phyloP scores from a whole-genome alignment of 30 jellyfish, hydroid and myxozoan genomes.

The Hydractinia echinata region DNA sequence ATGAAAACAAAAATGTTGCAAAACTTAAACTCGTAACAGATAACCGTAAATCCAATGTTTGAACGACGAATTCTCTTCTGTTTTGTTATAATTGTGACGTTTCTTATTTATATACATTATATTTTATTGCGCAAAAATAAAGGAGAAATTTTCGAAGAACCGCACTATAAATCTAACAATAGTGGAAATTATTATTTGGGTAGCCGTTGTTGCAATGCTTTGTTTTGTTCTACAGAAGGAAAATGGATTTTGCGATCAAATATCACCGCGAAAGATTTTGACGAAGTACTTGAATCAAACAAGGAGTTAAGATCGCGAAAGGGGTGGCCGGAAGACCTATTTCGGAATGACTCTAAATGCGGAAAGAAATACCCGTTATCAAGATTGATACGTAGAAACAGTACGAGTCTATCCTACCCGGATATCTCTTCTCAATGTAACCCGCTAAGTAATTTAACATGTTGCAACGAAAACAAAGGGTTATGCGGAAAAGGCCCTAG shows the following conservation, averaged over 20 bases:
- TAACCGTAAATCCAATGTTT: no score
- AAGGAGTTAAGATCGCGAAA: constrained; percentile 68
- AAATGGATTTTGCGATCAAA: constrained; percentile 56
- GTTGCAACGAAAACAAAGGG: constrained; percentile 85
- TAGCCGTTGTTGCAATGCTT: constrained; percentile 19
- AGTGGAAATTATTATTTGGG: no score
- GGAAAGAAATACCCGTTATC: constrained; percentile 80
- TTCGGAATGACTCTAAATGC: constrained; percentile 73
- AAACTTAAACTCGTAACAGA: no score
- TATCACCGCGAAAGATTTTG: constrained; percentile 40
- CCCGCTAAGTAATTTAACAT: constrained; percentile 61
- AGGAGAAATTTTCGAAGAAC: no score
- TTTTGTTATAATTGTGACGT: no score
- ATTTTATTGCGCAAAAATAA: no score
- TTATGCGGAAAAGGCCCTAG: constrained; percentile 86
- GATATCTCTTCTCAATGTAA: constrained; percentile 94
- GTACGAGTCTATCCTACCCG: constrained; percentile 48
- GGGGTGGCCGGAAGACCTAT: constrained; percentile 85
- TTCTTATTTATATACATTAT: no score
- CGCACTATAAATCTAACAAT: no score
- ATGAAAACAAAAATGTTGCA: no score
- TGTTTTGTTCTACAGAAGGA: constrained; percentile 54
- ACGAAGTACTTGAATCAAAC: constrained; percentile 37
- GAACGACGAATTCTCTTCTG: no score
- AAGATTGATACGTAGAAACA: constrained; percentile 55